Percentiles rank a stretch among this genome's conserved stretches.
Conservation (phyloP, 2,797 vertebrate species). For the Gephyroberyx darwinii region DNA sequence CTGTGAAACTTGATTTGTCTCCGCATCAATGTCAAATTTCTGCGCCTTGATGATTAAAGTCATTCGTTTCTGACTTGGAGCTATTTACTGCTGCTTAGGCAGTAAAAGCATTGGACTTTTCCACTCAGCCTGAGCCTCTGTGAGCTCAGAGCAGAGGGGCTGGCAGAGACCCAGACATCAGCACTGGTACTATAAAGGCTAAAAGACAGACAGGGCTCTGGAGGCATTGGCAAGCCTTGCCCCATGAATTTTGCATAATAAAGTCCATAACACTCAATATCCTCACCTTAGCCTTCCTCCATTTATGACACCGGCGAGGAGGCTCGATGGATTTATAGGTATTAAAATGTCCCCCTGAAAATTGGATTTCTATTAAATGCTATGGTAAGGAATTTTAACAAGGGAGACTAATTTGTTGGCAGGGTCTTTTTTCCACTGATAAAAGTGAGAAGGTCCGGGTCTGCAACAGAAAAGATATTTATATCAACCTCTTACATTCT, state of each 20-base stretch:
- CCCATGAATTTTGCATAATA: constrained; percentile 64
- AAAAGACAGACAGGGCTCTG: constrained; percentile 60
- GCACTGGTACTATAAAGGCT: constrained; percentile 59
- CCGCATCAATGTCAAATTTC: constrained; percentile 22
- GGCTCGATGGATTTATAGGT: constrained; percentile 66
- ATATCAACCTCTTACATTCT: constrained; percentile 12
- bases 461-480: constrained; percentile 32
- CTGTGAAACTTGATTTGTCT: constrained; percentile 11
- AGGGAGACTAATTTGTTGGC: constrained; percentile 69
- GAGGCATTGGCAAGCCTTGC: constrained; percentile 58
- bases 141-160: constrained; percentile 58
- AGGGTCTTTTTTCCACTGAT: constrained; percentile 49
- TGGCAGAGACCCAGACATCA: constrained; percentile 64
- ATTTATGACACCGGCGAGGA: constrained; percentile 59
- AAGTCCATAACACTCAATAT: constrained; percentile 65
- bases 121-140: constrained; percentile 60
- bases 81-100: constrained; percentile 46
- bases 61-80: constrained; percentile 48
- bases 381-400: constrained; percentile 75
- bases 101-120: constrained; percentile 64
- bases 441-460: constrained; percentile 32
- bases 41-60: constrained; percentile 13
- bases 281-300: constrained; percentile 61
- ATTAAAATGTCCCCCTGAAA: constrained; percentile 73
- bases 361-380: constrained; percentile 80